Evolutionary conservation across 2,797 vertebrate species (phyloP).

Genomic region (Sebastes oblongus): DNA sequence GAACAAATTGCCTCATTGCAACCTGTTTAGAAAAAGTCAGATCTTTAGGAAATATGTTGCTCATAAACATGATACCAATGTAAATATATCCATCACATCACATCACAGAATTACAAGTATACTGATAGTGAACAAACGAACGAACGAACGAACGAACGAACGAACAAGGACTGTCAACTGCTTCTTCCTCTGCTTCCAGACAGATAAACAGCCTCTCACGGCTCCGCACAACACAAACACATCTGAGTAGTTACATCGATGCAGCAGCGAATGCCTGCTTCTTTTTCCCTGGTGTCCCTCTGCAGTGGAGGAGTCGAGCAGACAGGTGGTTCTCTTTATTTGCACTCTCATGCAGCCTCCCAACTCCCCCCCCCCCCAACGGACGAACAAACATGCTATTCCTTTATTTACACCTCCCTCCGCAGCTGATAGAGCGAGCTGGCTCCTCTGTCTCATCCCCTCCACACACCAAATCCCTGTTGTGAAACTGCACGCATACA

Average conservation of each 20-base stretch:
- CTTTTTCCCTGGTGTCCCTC: conserved; percentile 28
- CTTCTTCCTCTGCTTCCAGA: conserved; percentile 3
- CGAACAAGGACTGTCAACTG: not conserved
- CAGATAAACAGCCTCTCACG: conserved; percentile 29
- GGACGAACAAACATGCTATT: conserved; percentile 56
- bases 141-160: not conserved
- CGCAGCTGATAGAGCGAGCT: conserved; percentile 17
- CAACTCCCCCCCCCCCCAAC: not conserved
- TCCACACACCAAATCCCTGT: conserved; percentile 11
- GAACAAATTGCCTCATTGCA: not conserved
- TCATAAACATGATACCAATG: not conserved
- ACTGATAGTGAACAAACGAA: not conserved
- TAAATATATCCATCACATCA: not conserved
- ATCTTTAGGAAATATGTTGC: not conserved
- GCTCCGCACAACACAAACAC: conserved; percentile 46
- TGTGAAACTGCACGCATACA: conserved; percentile 27
- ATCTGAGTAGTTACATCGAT: conserved; percentile 8
- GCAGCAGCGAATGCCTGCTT: conserved; percentile 19
- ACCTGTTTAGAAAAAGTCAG: not conserved
- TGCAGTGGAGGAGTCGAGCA: conserved; percentile 8
- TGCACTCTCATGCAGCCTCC: conserved; percentile 37
- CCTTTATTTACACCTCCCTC: conserved; percentile 65
- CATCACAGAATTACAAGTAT: too few species aligned
- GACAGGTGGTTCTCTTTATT: conserved; percentile 59
- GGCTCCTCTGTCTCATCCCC: conserved; percentile 16